Conservation (phyloP, 2,797 vertebrate species). For the Phrynocephalus vlangalii region DNA sequence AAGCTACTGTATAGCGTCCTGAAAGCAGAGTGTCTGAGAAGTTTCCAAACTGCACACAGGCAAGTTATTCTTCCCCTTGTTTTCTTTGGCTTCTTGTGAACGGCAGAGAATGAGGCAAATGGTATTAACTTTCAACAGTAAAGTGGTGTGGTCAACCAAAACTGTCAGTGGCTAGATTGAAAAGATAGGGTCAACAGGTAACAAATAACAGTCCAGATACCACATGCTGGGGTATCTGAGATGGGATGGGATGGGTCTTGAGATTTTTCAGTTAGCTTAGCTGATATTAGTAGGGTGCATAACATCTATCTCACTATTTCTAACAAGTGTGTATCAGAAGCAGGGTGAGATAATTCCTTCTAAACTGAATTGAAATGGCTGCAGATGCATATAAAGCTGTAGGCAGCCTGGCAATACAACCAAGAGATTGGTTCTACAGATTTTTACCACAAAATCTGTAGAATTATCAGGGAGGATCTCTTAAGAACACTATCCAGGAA, state of each 20-base stretch:
- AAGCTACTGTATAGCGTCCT: constrained; percentile 80
- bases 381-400: background rate
- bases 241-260: constrained; percentile 37
- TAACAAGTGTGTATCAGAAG: constrained; percentile 32
- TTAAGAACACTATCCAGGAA: background rate
- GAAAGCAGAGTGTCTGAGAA: constrained; percentile 78
- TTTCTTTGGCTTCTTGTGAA: constrained; percentile 81
- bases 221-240: constrained; percentile 34
- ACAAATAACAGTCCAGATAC: constrained; percentile 70
- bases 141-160: constrained; percentile 84
- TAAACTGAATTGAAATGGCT: background rate
- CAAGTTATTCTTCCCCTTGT: constrained; percentile 81
- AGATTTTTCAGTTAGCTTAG: constrained; percentile 59
- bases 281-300: constrained; percentile 31
- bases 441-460: background rate
- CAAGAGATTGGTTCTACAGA: background rate
- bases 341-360: constrained; percentile 4
- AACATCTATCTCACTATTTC: constrained; percentile 50
- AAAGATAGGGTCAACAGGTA: constrained; percentile 79
- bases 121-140: constrained; percentile 83
- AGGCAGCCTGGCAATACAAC: background rate
- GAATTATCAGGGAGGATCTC: background rate
- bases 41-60: constrained; percentile 79
- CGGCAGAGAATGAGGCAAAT: constrained; percentile 80
- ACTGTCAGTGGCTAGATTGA: constrained; percentile 81